Evolutionary conservation across 2,888 invertebrate genomes (phyloP).

Genomic region (Athalia cordata): DNA sequence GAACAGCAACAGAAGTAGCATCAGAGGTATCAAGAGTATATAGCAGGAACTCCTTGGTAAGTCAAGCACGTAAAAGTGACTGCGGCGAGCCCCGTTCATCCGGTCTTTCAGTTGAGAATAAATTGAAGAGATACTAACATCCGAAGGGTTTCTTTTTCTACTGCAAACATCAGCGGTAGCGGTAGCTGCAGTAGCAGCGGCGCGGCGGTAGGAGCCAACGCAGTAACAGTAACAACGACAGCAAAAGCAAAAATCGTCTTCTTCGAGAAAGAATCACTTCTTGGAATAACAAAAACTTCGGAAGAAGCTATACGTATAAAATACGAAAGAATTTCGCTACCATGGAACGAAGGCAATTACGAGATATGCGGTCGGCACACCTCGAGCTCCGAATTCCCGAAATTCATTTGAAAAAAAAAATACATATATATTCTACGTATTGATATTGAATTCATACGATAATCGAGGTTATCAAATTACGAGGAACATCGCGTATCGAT

Average conservation of each 20-base stretch:
- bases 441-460: no score
- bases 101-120: constrained; percentile 67
- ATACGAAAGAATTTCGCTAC: background rate
- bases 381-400: no score
- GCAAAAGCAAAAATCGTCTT: constrained; percentile 36
- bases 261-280: constrained; percentile 56
- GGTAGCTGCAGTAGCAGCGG: constrained; percentile 23
- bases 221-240: background rate
- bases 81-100: constrained; percentile 60
- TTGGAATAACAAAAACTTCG: constrained; percentile 60
- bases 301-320: background rate
- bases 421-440: no score
- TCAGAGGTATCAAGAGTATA: background rate
- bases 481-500: no score
- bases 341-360: background rate
- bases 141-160: constrained; percentile 31
- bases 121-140: constrained; percentile 58
- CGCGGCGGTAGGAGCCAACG: no score
- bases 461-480: no score
- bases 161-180: constrained; percentile 31
- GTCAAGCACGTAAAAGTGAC: constrained; percentile 57
- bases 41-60: constrained; percentile 48
- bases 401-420: no score
- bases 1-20: background rate
- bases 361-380: no score